These are phyloP conservation scores for Centrocercus urophasianus DNA, from an alignment of 2,113 vertebrate genomes.

Conservation along the genomic window DNA sequence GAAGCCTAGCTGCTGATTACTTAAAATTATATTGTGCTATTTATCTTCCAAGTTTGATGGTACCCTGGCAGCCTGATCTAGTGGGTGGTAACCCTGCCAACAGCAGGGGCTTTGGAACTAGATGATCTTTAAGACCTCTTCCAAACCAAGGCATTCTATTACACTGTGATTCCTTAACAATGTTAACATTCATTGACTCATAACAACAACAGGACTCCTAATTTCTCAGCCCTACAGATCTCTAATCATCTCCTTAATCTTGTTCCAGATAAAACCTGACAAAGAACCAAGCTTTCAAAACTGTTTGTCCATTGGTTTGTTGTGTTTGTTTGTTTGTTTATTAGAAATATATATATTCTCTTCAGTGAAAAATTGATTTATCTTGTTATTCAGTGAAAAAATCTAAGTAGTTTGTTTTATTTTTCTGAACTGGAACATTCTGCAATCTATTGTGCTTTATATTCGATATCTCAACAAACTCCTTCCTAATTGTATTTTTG, in stretches of 20 bases:
- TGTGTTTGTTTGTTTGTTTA: neutral
- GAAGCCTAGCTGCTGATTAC: too few relatives aligned
- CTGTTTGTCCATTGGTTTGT: neutral
- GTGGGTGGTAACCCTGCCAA: too few relatives aligned
- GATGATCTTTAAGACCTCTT: too few relatives aligned
- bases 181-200: neutral
- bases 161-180: too few relatives aligned
- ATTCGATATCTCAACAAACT: neutral
- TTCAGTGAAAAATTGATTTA: neutral
- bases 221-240: neutral
- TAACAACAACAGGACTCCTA: neutral
- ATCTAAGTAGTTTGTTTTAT: neutral
- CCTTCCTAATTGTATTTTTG: neutral
- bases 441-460: neutral
- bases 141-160: too few relatives aligned
- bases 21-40: too few relatives aligned
- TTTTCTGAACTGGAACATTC: neutral
- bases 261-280: neutral
- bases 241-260: neutral
- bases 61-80: too few relatives aligned
- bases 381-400: neutral
- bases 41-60: too few relatives aligned
- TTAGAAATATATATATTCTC: neutral
- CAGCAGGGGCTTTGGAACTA: too few relatives aligned
- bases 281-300: neutral